Base-by-base conservation (phyloP, 2,888 invertebrate genomes). In the Dynastes tityus region DNA sequence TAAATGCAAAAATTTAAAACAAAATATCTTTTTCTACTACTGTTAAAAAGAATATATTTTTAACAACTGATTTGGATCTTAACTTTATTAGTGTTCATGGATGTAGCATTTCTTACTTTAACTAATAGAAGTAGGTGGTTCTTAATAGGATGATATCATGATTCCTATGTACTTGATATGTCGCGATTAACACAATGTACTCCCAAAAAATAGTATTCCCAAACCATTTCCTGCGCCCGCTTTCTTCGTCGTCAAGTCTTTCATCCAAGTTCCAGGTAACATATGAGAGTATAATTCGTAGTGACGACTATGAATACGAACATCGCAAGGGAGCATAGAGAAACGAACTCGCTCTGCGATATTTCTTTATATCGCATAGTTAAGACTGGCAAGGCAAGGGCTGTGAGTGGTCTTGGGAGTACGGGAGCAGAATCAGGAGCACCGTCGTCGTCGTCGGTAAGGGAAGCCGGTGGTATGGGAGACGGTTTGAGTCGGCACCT, bases 371-470 rank as follows among this genome's bases (percentile, higher is more conserved):
- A 84, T 85, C 84, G 85, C 84, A 84, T 84, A 86, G 87, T 87
- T 87, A 88, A 88, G 88, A 87, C 85, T 86, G 86, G 85, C 77
- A 81, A 83, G 82, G 81, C 82, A 88, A 87, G 88, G 85, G 85
- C 85, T 84, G 85, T 88, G 88, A 88, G 88, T 88, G 88, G 87
- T 88, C 87, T 86, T 86, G 83, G 85, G 85, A 83, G 83, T 82
- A 80, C 82, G 83, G 78, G 81, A 68, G 81, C 55, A 22, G 22
- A 22, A 58, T 16, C 22, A 22, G 55, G 55, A 58, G 55, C 55
- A 58, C 55, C 55, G 22, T 80, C 55, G 6, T 80, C 67, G 27
- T 82, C 82, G 79, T 76, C 81, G 79, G 82, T 82, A 53, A 76
- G 65, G 79, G 73, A 58, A 8, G 40, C 22, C n/a, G 40, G 73